Evolutionary conservation across 2,113 vertebrate species (phyloP), one percentile per base, ranked within the genome.

Genomic region (Scophthalmus maximus): DNA sequence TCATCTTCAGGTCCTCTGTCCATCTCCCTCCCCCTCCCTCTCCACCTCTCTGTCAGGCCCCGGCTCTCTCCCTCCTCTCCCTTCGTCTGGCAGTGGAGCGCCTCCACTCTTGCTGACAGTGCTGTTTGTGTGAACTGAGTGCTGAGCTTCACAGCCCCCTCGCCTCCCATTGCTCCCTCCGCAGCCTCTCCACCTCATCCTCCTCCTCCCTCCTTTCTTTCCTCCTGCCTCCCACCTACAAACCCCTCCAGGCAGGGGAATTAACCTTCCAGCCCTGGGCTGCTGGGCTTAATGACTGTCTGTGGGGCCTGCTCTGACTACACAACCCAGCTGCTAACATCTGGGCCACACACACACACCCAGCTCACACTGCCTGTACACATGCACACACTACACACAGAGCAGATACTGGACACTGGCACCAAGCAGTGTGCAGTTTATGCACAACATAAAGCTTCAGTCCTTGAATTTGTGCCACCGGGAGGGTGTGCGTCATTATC

Each of bases 251-350:
- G 83, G 87, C 80, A 12, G 78, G 82, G 83, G 89, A 86, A 92
- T 92, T 91, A 92, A 92, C 89, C 92, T 93, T 83, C 73, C 76
- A 86, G 82, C 91, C 81, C 79, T 52, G 76, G 78, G 87, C 86
- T 88, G 74, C 84, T 87, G 75, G 79, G 84, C 88, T 88, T 92
- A 93, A 93, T 92, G 92, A 90, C 88, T 88, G 86, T 90, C 84
- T 87, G 85, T 84, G 80, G 79, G 85, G 78, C 71, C 66, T 44
- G 67, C 69, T 64, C 71, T n/a, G 68, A 76, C 79, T 88, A 88
- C 86, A 89, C 81, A 76, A 57, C 57, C 83, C 88, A 92, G 89
- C 87, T 92, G 88, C 87, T 88, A 89, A 91, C 91, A 93, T 88
- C 89, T 92, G 88, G 87, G 73, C 83, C 86, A 85, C 83, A 50